Percentiles rank a stretch among this genome's conserved stretches.
phyloP scores from a whole-genome alignment of 2,888 invertebrate genomes.

The Micropterix aruncella region DNA sequence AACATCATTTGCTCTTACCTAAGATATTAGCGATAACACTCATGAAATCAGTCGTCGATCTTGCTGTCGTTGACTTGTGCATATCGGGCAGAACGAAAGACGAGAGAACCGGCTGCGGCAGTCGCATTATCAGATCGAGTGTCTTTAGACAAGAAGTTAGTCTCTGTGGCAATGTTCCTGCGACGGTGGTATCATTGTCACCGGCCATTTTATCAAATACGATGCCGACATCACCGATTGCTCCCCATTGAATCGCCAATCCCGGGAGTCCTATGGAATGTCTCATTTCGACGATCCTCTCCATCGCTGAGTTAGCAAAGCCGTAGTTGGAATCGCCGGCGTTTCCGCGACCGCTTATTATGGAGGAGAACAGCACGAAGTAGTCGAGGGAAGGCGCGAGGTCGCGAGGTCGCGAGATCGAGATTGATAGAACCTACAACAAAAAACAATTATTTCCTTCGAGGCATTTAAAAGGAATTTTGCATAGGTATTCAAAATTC shows the following conservation, averaged over 20 bases:
- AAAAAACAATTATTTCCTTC: no score
- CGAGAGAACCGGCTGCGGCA: constrained; percentile 68
- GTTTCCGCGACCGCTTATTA: constrained; percentile 94
- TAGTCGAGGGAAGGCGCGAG: constrained; percentile 72
- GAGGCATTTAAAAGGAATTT: no score
- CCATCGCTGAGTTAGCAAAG: constrained; percentile 94
- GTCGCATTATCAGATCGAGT: constrained; percentile 82
- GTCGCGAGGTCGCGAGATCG: constrained; percentile 64
- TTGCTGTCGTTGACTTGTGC: constrained; percentile 41
- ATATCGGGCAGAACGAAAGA: constrained; percentile 84
- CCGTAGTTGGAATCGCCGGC: constrained; percentile 96
- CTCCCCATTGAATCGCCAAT: constrained; percentile 96
- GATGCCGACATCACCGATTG: constrained; percentile 94
- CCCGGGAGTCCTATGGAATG: constrained; percentile 67
- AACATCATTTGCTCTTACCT: constrained; percentile 38
- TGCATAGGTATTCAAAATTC: no score
- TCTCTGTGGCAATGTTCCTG: constrained; percentile 92
- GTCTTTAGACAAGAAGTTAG: constrained; percentile 82
- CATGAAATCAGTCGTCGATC: constrained; percentile 43
- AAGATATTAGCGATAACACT: constrained; percentile 80
- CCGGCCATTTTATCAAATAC: constrained; percentile 74
- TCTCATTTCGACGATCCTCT: constrained; percentile 80
- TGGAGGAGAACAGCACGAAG: constrained; percentile 93
- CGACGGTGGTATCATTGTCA: constrained; percentile 79
- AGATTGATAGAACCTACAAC: constrained; percentile 55